Base-by-base conservation (phyloP, 2,797 vertebrate genomes). In the Rhinatrema bivittatum region DNA sequence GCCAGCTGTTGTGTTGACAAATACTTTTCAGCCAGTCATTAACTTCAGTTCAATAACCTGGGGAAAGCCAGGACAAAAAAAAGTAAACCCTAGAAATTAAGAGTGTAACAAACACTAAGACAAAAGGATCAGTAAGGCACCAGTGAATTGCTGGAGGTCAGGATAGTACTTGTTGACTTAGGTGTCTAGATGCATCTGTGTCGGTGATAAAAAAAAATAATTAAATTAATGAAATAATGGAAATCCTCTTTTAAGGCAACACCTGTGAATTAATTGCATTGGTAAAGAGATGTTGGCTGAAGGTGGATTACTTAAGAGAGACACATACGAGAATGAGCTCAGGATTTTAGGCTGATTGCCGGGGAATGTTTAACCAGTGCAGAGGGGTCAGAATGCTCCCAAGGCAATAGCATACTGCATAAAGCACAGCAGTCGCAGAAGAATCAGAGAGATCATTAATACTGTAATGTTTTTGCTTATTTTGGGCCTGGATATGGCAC, bases 1-100 rank as follows among this genome's bases (percentile, higher is more conserved):
- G 78, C 89, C 91, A 94, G 91, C 90, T 96, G 91, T 84, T 92
- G 80, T 87, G 88, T 87, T 89, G 87, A 94, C 88, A 87, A 91
- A 91, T 90, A 90, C 87, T 91, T 89, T 88, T 88, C 86, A 84
- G 81, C 84, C 87, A 88, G 86, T 91, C 89, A 88, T 90, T 82
- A 89, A 91, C 83, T 64, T 91, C 86, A 77, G 78, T 80, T 82
- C 82, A 78, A 78, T 87, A 85, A 86, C 81, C 79, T 81, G 77
- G 75, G 78, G 75, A 71, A 77, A 81, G 76, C 76, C 30, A 22
- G n/a, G n/a, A n/a, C n/a, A n/a, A n/a, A n/a, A n/a, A n/a, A 55
- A 59, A 57, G 61, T 69, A 62, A 60, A 42, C 36, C 56, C 57
- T 55, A 66, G 59, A 50, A 45, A 55, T 59, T 38, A 42, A 33